Evolutionary conservation across 35 echinoderm and acorn worm species (phyloP).

Genomic region (Heliocidaris erythrogramma): DNA sequence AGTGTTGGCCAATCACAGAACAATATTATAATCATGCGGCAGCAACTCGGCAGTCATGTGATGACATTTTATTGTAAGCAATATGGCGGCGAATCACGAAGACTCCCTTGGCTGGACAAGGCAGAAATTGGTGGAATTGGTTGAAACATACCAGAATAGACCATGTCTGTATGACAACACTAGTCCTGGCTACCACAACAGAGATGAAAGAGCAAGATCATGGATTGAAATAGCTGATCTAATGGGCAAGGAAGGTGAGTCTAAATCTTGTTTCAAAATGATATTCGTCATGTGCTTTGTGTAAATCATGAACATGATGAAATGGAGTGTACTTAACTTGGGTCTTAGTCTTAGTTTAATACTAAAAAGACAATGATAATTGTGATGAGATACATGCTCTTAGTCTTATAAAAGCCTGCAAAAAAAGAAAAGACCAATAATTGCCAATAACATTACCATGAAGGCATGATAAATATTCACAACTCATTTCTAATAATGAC

Average conservation of each 20-base stretch:
- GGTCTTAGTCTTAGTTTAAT: no score
- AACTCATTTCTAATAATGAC: no score
- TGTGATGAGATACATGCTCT: no score
- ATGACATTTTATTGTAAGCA: conserved; percentile 50
- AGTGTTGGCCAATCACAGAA: conserved; percentile 36
- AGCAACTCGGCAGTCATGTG: conserved; percentile 40
- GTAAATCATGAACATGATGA: no score
- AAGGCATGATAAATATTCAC: no score
- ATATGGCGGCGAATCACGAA: conserved; percentile 44
- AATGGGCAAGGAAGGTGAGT: conserved; percentile 36
- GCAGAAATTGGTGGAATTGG: conserved; percentile 33
- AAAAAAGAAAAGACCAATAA: no score
- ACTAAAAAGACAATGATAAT: no score
- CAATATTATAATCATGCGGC: conserved; percentile 46
- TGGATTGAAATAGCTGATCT: conserved; percentile 28
- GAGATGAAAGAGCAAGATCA: conserved; percentile 35
- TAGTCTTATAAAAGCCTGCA: no score
- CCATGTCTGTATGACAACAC: conserved; percentile 47
- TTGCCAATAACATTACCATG: no score
- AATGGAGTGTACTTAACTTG: no score
- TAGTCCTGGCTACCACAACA: conserved; percentile 48
- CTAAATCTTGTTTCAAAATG: background rate
- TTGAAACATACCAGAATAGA: conserved; percentile 5
- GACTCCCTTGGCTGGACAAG: conserved; percentile 11
- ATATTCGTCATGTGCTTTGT: background rate